These are phyloP conservation scores for Conomelus anceps DNA, from an alignment of 2,888 invertebrate genomes.

Conservation along the genomic window DNA sequence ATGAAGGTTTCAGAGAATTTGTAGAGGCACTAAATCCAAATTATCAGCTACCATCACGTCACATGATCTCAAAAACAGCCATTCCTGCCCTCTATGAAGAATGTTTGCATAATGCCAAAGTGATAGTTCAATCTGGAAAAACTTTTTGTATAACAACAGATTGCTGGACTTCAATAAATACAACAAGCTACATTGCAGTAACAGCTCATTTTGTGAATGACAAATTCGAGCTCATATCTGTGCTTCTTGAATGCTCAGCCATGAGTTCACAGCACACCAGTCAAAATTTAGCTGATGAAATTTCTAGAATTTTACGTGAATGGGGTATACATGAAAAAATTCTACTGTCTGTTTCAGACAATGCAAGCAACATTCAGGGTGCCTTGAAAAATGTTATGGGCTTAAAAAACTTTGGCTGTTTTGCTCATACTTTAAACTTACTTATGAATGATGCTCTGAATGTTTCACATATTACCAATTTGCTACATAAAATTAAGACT, in stretches of 20 bases:
- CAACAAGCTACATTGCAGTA: not conserved
- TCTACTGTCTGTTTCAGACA: not conserved
- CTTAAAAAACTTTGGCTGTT: not conserved
- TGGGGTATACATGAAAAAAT: not conserved
- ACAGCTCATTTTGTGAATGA: conserved; percentile 1
- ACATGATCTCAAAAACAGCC: not conserved
- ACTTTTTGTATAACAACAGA: not conserved
- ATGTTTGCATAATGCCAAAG: not conserved
- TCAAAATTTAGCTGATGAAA: conserved; percentile 1
- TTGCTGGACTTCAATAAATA: conserved; percentile 2
- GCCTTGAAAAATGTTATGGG: not conserved
- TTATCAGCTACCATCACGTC: not conserved
- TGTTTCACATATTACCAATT: not conserved
- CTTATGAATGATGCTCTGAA: not conserved
- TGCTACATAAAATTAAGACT: not conserved
- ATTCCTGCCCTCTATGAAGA: not conserved
- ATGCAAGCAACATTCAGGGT: not conserved
- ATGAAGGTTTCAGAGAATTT: conserved; percentile 1
- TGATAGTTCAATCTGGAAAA: not conserved
- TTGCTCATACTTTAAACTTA: not conserved
- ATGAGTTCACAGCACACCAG: not conserved
- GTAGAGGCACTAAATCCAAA: not conserved
- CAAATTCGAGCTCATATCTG: not conserved
- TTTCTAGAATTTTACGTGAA: not conserved
- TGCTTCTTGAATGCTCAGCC: not conserved